Base-by-base conservation (phyloP, 2,113 vertebrate species). In the Leptobrachium leishanense region DNA sequence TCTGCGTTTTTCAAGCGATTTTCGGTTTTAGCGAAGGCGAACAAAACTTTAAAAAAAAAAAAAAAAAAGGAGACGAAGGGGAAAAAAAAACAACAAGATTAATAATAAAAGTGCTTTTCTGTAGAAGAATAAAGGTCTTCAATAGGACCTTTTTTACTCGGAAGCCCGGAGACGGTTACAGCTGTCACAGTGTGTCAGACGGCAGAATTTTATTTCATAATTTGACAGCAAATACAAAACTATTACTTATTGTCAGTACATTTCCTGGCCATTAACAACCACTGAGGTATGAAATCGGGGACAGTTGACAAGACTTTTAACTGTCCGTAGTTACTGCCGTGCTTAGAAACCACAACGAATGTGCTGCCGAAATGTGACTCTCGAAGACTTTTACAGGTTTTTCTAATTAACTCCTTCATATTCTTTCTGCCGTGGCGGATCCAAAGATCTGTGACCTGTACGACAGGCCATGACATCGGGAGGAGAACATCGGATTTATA, bases 201-300 rank as follows among this genome's bases (percentile, higher is more conserved):
- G 70, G 63, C 70, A 67, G 71, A 73, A 79, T 79, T 79, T 74
- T 79, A 73, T 79, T 79, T 79, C 63, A 79, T 79, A 79, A 79
- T 79, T 74, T 79, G 77, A 79, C 77, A 79, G 77, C 70, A 74
- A 79, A 79, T 79, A 79, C 77, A 79, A 79, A 79, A 79, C 77
- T 79, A 79, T 79, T 74, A 74, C 77, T 74, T 79, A 79, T 79
- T 79, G 63, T 79, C 77, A 79, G 70, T 79, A 79, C 64, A 74
- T 79, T 79, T 79, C 63, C 77, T 79, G 70, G 77, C 77, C 77
- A 79, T 79, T 79, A 79, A 79, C 77, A 79, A 67, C 71, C 77
- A 79, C 70, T 74, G 70, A 79, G 70, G 77, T 79, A 79, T 68
- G 77, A 79, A 79, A 79, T 79, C 77, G 66, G 70, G 70, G 70